Base-by-base conservation (phyloP, 2,888 invertebrate genomes). In the Aethes cnicana region DNA sequence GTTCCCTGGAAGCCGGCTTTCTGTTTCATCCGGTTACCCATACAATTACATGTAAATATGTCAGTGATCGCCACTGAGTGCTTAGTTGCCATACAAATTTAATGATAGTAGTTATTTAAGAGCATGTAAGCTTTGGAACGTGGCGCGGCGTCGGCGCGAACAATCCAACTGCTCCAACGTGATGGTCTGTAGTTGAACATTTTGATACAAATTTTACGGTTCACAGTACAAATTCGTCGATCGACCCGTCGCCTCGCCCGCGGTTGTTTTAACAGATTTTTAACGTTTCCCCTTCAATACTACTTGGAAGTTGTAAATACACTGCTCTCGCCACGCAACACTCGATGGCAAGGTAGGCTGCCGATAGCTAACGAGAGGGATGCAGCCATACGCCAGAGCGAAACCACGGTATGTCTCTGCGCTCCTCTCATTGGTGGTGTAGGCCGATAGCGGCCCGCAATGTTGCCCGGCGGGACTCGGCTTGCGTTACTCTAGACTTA, bases 51-150 rank as follows among this genome's bases (percentile, higher is more conserved):
- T 87, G 87, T 87, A 87, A 78, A 87, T 88, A 86, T 67, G 68
- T 86, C 84, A 79, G 85, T 83, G 83, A 58, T 61, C 56, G 57
- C 59, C 84, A 80, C 86, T 86, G 86, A 83, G 69, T 75, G 85
- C 84, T 84, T 87, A 81, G 88, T 87, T 87, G 88, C 88, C 88
- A 89, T 89, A 89, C 81, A 84, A 82, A 77, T 80, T 72, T 82
- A 81, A 78, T 78, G 74, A 76, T 88, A 87, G 85, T 81, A 74
- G 57, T 59, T 80, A 84, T 79, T 79, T 82, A 77, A 77, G 72
- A 70, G 74, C 75, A 62, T 55, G 66, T 67, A 71, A 64, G 71
- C 72, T 72, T 74, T 74, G 56, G 61, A 58, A 59, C n/a, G 61
- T 66, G 58, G 58, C 55, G 65, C 41, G 56, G 61, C 60, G 65